These are phyloP conservation scores for Asarcornis scutulata DNA, from an alignment of 2,113 vertebrate genomes.

Conservation along the genomic window DNA sequence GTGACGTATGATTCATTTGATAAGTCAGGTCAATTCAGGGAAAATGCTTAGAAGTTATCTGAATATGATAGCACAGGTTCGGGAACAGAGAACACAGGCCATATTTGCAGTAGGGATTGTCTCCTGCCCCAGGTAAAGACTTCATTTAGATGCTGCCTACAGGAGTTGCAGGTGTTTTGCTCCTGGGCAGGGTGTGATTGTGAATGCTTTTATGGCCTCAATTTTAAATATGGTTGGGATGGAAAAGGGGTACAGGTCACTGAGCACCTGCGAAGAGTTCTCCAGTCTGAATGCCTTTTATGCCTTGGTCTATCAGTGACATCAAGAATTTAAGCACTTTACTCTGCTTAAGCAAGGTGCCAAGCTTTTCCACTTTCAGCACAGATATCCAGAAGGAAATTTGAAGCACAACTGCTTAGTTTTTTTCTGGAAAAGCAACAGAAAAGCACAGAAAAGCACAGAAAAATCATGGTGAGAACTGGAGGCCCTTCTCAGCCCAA, in stretches of 20 bases:
- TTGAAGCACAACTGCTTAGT: background rate
- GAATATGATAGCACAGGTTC: background rate
- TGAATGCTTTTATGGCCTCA: background rate
- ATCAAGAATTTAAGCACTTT: background rate
- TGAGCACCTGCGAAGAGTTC: background rate
- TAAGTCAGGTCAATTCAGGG: background rate
- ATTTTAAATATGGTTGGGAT: background rate
- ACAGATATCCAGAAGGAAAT: background rate
- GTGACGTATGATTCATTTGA: background rate
- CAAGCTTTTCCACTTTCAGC: background rate
- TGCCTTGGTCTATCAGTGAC: background rate
- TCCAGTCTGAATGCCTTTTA: background rate
- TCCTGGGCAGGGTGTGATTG: background rate
- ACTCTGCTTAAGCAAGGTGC: background rate
- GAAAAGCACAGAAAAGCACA: no score
- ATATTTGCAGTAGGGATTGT: background rate
- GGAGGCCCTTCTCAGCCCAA: background rate
- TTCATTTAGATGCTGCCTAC: background rate
- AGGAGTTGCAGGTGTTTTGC: constrained; percentile 14
- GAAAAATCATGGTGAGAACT: background rate
- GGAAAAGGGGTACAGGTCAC: background rate
- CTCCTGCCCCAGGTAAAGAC: background rate
- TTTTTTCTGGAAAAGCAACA: background rate
- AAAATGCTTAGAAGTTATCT: background rate
- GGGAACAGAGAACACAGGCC: background rate